Conservation (phyloP, 1,140 invertebrate genomes). For the Oscheius sp. region DNA sequence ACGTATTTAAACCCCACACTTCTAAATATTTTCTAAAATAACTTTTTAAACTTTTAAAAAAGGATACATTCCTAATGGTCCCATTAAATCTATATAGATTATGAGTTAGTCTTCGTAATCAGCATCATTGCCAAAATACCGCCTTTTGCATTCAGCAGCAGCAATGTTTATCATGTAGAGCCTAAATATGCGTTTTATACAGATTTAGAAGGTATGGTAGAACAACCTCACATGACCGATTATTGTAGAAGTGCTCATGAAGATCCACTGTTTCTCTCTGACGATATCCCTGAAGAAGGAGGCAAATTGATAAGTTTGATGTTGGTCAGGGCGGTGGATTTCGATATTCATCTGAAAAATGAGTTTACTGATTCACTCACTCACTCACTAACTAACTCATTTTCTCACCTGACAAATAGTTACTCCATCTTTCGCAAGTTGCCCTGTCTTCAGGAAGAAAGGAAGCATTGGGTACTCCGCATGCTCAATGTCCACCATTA, state of each 20-base stretch:
- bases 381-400: no score
- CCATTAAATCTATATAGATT: no score
- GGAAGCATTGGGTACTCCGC: slow-evolving; percentile 28
- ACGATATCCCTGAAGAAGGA: slow-evolving; percentile 16
- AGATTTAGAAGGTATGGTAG: not conserved
- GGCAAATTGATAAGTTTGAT: slow-evolving; percentile 10
- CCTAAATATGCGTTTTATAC: not conserved
- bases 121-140: not conserved
- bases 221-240: slow-evolving; percentile 22
- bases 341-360: slow-evolving; percentile 30
- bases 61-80: no score
- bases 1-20: no score
- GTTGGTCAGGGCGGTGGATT: slow-evolving; percentile 26
- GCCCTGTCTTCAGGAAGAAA: slow-evolving; percentile 16
- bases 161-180: slow-evolving; percentile 17
- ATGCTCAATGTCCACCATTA: slow-evolving; percentile 32
- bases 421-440: not conserved
- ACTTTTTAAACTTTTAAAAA: no score
- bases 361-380: no score
- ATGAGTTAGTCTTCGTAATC: not conserved
- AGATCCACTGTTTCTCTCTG: slow-evolving; percentile 19
- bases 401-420: slow-evolving; percentile 30
- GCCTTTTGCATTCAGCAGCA: not conserved
- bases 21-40: no score
- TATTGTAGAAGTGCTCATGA: slow-evolving; percentile 16